phyloP scores from a whole-genome alignment of 2,888 invertebrate species.

The Rhagophthalmus giganteus region DNA sequence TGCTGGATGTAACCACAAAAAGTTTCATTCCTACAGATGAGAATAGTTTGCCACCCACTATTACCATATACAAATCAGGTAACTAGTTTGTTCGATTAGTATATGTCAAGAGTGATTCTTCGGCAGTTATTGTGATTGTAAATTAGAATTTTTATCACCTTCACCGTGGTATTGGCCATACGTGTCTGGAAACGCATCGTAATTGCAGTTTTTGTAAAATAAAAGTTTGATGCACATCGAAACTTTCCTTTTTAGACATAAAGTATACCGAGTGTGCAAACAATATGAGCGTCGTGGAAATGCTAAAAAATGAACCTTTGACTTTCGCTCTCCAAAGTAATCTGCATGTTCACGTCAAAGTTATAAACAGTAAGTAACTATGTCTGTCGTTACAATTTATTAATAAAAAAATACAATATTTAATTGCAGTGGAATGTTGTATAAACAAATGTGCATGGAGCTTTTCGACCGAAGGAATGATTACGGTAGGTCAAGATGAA shows the following conservation, averaged over 20 bases:
- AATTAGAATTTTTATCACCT: too few relatives aligned
- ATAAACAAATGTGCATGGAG: conserved; percentile 75
- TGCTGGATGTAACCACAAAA: conserved; percentile 58
- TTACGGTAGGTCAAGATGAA: conserved; percentile 82
- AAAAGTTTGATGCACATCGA: too few relatives aligned
- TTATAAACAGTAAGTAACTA: conserved; percentile 69
- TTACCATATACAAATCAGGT: conserved; percentile 60
- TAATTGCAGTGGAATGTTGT: conserved; percentile 75
- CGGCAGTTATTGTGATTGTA: too few relatives aligned
- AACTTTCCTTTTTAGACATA: conserved; percentile 53
- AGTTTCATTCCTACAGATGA: conserved; percentile 62
- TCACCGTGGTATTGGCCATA: too few relatives aligned
- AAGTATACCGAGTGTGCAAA: conserved; percentile 61
- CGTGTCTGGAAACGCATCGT: too few relatives aligned
- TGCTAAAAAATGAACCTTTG: conserved; percentile 64
- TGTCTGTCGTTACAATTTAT: conserved; percentile 13
- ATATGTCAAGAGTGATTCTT: too few relatives aligned
- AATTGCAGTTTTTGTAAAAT: too few relatives aligned
- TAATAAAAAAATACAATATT: conserved; percentile 2
- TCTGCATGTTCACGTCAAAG: conserved; percentile 72
- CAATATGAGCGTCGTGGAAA: conserved; percentile 60
- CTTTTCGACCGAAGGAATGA: conserved; percentile 75
- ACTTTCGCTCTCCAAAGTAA: conserved; percentile 77
- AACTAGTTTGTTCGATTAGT: conserved; percentile 28
- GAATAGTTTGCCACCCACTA: conserved; percentile 61